Conservation (phyloP, 92 coral and sea anemone species). For the Epizoanthus rinbou region DNA sequence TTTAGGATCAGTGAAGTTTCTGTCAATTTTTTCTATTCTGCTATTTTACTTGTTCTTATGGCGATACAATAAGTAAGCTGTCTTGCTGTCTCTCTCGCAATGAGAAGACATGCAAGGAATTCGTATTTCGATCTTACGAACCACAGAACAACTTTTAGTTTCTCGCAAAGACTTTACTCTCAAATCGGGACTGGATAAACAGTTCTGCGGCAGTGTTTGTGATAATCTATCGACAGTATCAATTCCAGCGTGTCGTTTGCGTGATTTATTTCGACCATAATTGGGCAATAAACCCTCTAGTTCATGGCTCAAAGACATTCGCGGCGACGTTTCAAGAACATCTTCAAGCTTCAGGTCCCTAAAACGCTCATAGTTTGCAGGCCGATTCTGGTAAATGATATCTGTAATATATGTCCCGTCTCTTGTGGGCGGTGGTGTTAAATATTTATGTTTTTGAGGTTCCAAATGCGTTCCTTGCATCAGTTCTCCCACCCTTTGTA, state of each 20-base stretch:
- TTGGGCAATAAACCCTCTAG: conserved; percentile 1
- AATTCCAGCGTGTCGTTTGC: not conserved
- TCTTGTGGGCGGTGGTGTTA: conserved; percentile 22
- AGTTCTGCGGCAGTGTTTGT: not conserved
- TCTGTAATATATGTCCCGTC: conserved; percentile 2
- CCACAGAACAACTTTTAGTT: not conserved
- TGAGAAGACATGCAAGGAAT: conserved; percentile 12
- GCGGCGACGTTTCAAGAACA: conserved; percentile 22
- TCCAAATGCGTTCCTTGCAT: conserved; percentile 5
- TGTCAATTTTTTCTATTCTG: not conserved
- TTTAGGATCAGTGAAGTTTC: too few species aligned
- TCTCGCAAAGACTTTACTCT: not conserved
- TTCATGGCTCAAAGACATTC: not conserved
- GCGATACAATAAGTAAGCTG: conserved; percentile 7
- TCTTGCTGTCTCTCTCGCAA: not conserved
- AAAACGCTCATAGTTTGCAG: not conserved
- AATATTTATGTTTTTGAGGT: not conserved
- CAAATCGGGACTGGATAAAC: not conserved
- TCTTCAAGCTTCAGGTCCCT: conserved; percentile 12
- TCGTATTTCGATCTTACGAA: conserved; percentile 29
- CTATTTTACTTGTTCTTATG: not conserved
- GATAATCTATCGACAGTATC: not conserved
- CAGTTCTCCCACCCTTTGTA: conserved; percentile 17
- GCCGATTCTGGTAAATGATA: conserved; percentile 11
- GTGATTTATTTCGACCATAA: not conserved